Evolutionary conservation across 2,113 vertebrate genomes (phyloP), one percentile per base, ranked within the genome.

Genomic region (Solea solea): DNA sequence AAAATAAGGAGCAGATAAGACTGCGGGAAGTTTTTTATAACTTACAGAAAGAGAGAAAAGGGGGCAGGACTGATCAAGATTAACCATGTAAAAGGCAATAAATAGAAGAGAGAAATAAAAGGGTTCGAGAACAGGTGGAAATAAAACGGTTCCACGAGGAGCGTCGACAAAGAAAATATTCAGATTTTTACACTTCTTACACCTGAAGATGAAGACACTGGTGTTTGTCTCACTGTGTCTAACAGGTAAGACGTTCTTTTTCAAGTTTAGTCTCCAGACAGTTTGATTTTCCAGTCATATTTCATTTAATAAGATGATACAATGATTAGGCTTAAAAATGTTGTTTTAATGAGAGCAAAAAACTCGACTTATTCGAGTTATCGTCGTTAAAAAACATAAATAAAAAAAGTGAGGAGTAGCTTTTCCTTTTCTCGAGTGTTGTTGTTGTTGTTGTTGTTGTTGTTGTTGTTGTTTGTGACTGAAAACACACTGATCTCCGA

Each of bases 151-250:
- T 55, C 55, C 45, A 42, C 40, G 28, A 9, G 55, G 8, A 21
- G 9, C 1, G 39, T 12, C 12, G 14, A 8, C 12, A 5, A 46
- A 50, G 8, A 41, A 41, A 16, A 45, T 25, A 4, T 39, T 65
- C 27, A 52, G 50, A 54, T 74, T 69, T 56, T 21, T 21, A 21
- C 21, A 21, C 21, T 4, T 14, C 45, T 41, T 14, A 49, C 7
- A 54, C 46, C 13, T 51, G 13, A 86, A 62, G 52, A 92, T 93
- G 88, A 89, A 84, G 78, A 74, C 25, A 0, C 57, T 83, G 25
- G 15, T 40, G 2, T 45, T 90, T 7, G 64, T 93, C 40, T 64
- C 59, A 16, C 11, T 91, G 28, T 75, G 54, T 42, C 21, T 91
- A 0, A 16, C 88, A 88, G 89, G 92, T 93, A 80, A 67, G 53